A percentile compares a stretch with the other conserved stretches of the same genome.
Evolutionary conservation across 2,888 invertebrate genomes (phyloP).

Genomic region (Heliconius erato): DNA sequence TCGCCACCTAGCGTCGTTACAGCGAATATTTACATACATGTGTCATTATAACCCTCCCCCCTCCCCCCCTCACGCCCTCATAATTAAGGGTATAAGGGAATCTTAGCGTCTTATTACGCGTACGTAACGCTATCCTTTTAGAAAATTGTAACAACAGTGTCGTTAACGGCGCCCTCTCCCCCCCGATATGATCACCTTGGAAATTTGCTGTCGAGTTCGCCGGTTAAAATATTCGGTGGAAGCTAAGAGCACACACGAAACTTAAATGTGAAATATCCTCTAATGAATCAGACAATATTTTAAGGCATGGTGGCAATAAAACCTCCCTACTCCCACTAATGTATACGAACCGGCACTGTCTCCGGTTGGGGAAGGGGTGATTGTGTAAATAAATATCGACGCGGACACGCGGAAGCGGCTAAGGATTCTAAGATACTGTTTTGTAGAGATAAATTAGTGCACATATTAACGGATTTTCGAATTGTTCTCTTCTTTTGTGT

Average conservation of each 20-base stretch:
- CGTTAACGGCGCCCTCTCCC: constrained; percentile 69
- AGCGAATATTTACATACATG: constrained; percentile 85
- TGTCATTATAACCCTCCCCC: constrained; percentile 77
- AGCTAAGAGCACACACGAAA: constrained; percentile 79
- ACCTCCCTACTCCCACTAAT: constrained; percentile 80
- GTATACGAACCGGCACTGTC: constrained; percentile 79
- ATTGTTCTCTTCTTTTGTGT: not conserved
- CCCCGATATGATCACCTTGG: constrained; percentile 75
- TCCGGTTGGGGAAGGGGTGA: constrained; percentile 77
- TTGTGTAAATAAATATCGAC: constrained; percentile 82
- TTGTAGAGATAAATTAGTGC: not conserved
- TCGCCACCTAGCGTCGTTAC: constrained; percentile 83
- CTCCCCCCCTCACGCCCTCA: constrained; percentile 58
- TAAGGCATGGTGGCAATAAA: constrained; percentile 84
- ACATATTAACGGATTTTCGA: not conserved
- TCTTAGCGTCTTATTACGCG: constrained; percentile 86
- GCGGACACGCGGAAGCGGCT: constrained; percentile 65
- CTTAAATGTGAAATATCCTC: constrained; percentile 85
- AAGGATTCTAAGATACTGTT: constrained; percentile 25
- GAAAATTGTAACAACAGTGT: constrained; percentile 84
- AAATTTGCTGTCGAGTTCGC: constrained; percentile 72
- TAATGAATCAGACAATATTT: constrained; percentile 87
- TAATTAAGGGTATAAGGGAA: constrained; percentile 86
- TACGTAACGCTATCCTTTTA: constrained; percentile 85
- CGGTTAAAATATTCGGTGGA: constrained; percentile 68